These are phyloP conservation scores for Archocentrus centrarchus DNA, from an alignment of 2,113 vertebrate species.

Conservation along the genomic window DNA sequence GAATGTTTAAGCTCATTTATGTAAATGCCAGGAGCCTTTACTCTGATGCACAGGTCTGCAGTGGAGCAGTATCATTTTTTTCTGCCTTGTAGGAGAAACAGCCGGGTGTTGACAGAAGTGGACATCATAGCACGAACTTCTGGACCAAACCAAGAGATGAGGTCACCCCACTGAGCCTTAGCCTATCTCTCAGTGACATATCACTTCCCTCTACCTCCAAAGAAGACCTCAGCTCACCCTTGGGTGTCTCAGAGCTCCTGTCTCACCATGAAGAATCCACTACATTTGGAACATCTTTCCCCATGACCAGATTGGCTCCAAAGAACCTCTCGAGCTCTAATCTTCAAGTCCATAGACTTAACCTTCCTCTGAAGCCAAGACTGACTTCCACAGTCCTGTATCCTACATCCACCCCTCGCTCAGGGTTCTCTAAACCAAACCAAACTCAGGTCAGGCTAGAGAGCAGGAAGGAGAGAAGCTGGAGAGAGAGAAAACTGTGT, in stretches of 20 bases:
- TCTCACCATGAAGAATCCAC: background rate
- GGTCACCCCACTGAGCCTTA: conserved; percentile 5
- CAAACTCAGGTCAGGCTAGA: conserved; percentile 12
- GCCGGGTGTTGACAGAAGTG: background rate
- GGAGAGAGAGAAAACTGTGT: background rate
- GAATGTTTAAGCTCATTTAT: background rate
- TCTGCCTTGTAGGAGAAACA: conserved; percentile 41
- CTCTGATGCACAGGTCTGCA: no score
- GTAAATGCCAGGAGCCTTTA: background rate
- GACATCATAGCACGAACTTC: background rate
- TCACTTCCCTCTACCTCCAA: conserved; percentile 23
- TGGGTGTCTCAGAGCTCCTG: conserved; percentile 54
- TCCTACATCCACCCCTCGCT: conserved; percentile 46
- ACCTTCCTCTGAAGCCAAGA: conserved; percentile 51
- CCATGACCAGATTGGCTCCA: conserved; percentile 21
- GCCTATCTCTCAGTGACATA: conserved; percentile 8
- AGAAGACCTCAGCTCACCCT: conserved; percentile 36
- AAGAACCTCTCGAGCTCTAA: conserved; percentile 59
- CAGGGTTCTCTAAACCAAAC: background rate
- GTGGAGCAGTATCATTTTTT: background rate
- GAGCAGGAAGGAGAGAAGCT: background rate
- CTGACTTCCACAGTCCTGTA: conserved; percentile 66
- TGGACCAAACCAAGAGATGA: conserved; percentile 13
- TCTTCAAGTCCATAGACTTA: conserved; percentile 53
- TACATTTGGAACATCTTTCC: background rate